Conservation (phyloP, 2,113 vertebrate genomes). For the Muntiacus reevesi region DNA sequence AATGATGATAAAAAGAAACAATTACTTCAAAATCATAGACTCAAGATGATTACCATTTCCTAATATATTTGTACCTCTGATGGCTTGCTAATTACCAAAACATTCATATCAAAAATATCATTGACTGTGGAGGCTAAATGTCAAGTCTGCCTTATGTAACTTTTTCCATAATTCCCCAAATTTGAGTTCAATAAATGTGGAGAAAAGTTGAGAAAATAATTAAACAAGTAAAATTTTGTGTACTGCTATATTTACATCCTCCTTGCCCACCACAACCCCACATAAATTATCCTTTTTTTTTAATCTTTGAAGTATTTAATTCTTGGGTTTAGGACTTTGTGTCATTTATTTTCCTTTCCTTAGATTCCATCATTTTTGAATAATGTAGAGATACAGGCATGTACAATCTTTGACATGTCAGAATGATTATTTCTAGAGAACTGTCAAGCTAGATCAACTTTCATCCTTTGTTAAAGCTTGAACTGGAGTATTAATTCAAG, state of each 20-base stretch:
- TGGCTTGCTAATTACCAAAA: background rate
- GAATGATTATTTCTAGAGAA: constrained; percentile 76
- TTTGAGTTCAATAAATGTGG: background rate
- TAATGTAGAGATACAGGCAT: constrained; percentile 64
- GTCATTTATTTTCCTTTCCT: background rate
- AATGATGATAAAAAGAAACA: background rate
- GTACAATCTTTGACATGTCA: constrained; percentile 77
- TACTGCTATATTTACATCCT: background rate
- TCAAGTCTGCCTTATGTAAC: background rate
- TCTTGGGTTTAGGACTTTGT: background rate
- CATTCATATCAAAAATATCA: background rate
- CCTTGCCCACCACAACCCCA: background rate
- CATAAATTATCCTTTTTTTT: background rate
- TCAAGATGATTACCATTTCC: background rate
- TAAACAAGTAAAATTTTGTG: background rate
- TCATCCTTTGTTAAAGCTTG: constrained; percentile 67
- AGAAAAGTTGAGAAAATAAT: background rate
- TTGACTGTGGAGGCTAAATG: background rate
- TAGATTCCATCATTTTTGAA: constrained; percentile 64
- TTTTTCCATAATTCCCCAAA: background rate
- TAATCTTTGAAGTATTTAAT: constrained; percentile 26
- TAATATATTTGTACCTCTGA: background rate
- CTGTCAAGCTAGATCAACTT: constrained; percentile 78
- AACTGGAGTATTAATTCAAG: constrained; percentile 74
- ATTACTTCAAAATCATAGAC: background rate